A percentile compares a stretch with the other conserved stretches of the same genome.
These are phyloP conservation scores for Marronus borbonicus DNA, from an alignment of 2,888 invertebrate species.

Conservation along the genomic window DNA sequence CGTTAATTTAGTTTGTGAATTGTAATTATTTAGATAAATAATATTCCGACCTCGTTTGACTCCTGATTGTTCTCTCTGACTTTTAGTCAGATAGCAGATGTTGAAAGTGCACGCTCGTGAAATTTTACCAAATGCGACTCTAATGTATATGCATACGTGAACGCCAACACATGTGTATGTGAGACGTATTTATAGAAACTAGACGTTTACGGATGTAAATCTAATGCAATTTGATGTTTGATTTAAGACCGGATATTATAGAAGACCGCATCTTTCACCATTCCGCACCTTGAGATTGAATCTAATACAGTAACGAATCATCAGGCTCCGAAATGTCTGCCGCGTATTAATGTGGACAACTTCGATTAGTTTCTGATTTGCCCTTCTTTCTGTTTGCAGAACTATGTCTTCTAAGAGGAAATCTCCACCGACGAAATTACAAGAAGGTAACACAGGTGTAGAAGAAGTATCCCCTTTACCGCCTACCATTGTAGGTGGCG, in stretches of 20 bases:
- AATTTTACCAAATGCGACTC: constrained; percentile 34
- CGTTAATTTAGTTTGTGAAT: constrained; percentile 47
- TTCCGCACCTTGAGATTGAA: constrained; percentile 58
- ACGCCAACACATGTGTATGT: neutral
- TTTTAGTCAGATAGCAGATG: constrained; percentile 50
- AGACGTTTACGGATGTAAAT: constrained; percentile 18
- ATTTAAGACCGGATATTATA: constrained; percentile 65
- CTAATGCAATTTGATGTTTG: constrained; percentile 65
- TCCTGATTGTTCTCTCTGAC: constrained; percentile 52
- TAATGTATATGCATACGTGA: constrained; percentile 10
- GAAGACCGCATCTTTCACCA: constrained; percentile 59
- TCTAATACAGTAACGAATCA: constrained; percentile 51
- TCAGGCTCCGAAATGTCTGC: neutral
- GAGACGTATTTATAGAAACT: constrained; percentile 16
- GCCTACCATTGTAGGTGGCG: constrained; percentile 67
- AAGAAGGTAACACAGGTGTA: constrained; percentile 77
- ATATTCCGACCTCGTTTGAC: constrained; percentile 45
- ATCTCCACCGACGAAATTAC: constrained; percentile 94
- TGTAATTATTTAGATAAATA: constrained; percentile 52
- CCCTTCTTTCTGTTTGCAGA: constrained; percentile 76
- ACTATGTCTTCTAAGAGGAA: constrained; percentile 98
- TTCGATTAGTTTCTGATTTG: constrained; percentile 33
- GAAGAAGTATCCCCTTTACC: constrained; percentile 70
- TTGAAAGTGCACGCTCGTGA: constrained; percentile 49
- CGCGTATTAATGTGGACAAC: neutral